Percentiles rank a stretch among this genome's conserved stretches.
Conservation (phyloP, 2,888 invertebrate species). For the Xestia c-nigrum region DNA sequence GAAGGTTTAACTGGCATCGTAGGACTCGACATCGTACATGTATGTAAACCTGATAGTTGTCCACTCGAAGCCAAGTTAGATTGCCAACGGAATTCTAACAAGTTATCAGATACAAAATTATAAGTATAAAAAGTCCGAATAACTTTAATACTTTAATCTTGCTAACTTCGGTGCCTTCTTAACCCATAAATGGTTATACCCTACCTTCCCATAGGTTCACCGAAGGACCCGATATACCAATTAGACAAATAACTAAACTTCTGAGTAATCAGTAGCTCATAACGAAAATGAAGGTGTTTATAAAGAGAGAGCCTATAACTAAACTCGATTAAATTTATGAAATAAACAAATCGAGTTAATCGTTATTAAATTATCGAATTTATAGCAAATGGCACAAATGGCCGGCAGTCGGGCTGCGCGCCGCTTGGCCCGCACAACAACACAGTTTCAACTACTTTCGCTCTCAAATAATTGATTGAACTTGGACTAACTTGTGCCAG, state of each 20-base stretch:
- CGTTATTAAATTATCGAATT: constrained; percentile 76
- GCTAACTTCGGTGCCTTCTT: background rate
- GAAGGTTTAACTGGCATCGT: constrained; percentile 40
- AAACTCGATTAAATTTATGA: constrained; percentile 83
- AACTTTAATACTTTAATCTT: background rate
- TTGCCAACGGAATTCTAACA: background rate
- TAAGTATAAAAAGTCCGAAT: background rate
- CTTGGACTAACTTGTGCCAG: constrained; percentile 57
- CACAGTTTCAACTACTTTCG: constrained; percentile 69
- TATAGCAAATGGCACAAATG: constrained; percentile 70
- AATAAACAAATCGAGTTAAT: constrained; percentile 80
- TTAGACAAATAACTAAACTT: constrained; percentile 17
- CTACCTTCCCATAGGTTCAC: background rate
- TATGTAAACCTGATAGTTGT: background rate
- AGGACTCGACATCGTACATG: background rate
- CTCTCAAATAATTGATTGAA: constrained; percentile 69
- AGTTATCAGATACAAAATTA: background rate
- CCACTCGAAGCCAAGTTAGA: background rate
- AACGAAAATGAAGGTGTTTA: constrained; percentile 89
- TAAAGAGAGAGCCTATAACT: constrained; percentile 80
- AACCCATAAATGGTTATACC: background rate
- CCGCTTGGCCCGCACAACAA: constrained; percentile 57
- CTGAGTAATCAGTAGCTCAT: constrained; percentile 7
- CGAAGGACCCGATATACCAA: background rate
- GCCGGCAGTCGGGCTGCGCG: constrained; percentile 52